phyloP scores from a whole-genome alignment of 1,140 invertebrate species.

The Myzus persicae region DNA sequence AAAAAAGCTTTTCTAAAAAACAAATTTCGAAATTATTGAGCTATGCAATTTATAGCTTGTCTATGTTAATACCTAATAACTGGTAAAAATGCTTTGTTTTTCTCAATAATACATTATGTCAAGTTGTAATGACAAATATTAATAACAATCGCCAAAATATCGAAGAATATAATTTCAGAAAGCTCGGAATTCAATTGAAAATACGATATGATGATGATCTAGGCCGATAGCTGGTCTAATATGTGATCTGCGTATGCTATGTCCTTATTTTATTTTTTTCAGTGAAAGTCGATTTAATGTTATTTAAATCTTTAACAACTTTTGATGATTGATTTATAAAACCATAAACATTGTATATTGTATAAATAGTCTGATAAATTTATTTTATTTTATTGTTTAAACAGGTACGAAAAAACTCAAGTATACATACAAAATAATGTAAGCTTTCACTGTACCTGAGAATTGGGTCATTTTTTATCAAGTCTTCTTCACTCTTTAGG shows the following conservation, averaged over 20 bases:
- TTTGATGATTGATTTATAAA: background rate
- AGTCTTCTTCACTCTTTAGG: constrained; percentile 57
- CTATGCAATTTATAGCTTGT: background rate
- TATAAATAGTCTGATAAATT: too few relatives aligned
- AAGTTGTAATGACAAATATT: background rate
- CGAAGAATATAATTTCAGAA: background rate
- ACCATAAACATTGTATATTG: background rate
- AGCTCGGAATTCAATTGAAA: background rate
- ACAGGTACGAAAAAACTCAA: background rate
- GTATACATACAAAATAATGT: background rate
- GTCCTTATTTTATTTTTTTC: background rate
- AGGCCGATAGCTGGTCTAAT: background rate
- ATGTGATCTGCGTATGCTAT: background rate
- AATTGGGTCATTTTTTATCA: constrained; percentile 55
- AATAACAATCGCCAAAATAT: background rate
- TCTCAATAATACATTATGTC: background rate
- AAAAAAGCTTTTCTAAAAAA: constrained; percentile 62
- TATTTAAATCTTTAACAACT: background rate
- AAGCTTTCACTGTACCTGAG: constrained; percentile 43
- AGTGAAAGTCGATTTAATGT: background rate
- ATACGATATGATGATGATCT: background rate
- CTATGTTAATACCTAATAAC: background rate
- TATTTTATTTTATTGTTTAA: background rate
- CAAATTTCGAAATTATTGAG: background rate
- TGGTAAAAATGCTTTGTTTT: background rate